A percentile compares a stretch with the other conserved stretches of the same genome.
phyloP scores from a whole-genome alignment of 2,113 vertebrate genomes.

The Tachycineta bicolor region DNA sequence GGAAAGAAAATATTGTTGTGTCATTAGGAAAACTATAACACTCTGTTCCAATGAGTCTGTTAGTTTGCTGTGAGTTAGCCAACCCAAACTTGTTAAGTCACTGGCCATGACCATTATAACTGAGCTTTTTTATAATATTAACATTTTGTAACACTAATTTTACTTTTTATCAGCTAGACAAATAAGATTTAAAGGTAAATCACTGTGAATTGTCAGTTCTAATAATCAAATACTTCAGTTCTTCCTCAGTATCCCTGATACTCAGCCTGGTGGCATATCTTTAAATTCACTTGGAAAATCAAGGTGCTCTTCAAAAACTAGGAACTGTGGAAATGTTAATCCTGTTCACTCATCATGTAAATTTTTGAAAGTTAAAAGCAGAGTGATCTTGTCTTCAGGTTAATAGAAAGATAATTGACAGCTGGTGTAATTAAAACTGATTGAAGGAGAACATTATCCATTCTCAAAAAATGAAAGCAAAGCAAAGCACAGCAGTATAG shows the following conservation, averaged over 20 bases:
- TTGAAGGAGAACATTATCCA: background rate
- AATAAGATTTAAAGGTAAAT: background rate
- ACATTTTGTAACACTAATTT: background rate
- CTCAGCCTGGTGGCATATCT: background rate
- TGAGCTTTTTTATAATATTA: background rate
- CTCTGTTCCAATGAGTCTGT: background rate
- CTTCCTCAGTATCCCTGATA: background rate
- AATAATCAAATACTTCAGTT: background rate
- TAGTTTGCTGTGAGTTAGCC: background rate
- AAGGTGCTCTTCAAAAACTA: background rate
- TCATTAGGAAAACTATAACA: background rate
- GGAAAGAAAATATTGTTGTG: background rate
- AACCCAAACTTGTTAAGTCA: background rate
- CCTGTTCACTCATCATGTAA: background rate
- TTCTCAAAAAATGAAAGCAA: background rate
- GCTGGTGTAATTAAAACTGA: background rate
- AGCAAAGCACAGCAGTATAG: background rate
- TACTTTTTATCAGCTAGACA: background rate
- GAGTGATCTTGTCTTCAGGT: background rate
- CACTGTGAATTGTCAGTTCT: background rate
- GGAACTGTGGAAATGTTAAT: conserved; percentile 12
- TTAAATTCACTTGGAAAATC: conserved; percentile 3
- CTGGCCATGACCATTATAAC: background rate
- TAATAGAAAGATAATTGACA: background rate
- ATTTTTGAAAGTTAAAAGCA: background rate